These are phyloP conservation scores for Trematomus loennbergii DNA, from an alignment of 2,113 vertebrate genomes.

Conservation along the genomic window DNA sequence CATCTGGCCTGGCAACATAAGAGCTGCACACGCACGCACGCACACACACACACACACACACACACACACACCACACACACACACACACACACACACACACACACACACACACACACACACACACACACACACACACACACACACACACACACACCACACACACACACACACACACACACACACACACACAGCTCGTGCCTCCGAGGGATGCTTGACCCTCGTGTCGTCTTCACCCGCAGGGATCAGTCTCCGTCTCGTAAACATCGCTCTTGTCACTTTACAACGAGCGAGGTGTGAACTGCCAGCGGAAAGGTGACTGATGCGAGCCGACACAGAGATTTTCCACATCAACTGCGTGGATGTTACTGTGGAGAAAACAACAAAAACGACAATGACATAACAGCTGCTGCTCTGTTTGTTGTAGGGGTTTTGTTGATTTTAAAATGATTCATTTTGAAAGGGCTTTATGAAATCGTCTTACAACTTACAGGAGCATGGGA, in stretches of 20 bases:
- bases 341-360: neutral
- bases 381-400: neutral
- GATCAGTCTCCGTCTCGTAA: conserved; percentile 44
- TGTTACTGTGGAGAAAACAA: conserved; percentile 17
- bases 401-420: neutral
- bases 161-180: conserved; percentile 1
- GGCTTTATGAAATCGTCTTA: neutral
- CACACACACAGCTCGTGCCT: neutral
- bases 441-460: neutral
- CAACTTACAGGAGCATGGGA: neutral
- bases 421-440: neutral
- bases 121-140: conserved; percentile 1
- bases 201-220: conserved; percentile 46
- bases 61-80: conserved; percentile 16
- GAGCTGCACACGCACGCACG: neutral
- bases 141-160: conserved; percentile 7
- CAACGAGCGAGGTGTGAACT: conserved; percentile 44
- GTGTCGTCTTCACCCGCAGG: conserved; percentile 1
- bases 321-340: conserved; percentile 22
- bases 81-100: neutral
- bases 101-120: neutral
- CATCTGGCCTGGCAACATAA: conserved; percentile 64
- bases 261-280: conserved; percentile 41
- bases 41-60: neutral
- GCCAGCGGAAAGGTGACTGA: conserved; percentile 16